Conservation (phyloP, 2,888 invertebrate genomes). For the Unio delphinus region DNA sequence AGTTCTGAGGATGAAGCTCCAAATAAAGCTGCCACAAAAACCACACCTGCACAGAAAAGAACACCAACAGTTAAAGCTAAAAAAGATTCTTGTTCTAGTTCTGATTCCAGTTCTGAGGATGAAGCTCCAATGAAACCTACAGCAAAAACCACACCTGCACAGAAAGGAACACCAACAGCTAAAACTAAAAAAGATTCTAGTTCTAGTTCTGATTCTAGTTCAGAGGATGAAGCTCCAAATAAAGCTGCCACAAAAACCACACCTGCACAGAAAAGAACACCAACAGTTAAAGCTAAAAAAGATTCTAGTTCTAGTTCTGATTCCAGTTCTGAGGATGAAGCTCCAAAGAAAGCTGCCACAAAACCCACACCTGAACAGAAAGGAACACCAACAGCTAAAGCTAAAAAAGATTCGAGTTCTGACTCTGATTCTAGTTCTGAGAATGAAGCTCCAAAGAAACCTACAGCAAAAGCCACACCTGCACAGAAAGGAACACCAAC, state of each 20-base stretch:
- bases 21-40: slow-evolving; percentile 1
- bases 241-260: slow-evolving; percentile 12
- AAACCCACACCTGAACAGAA: slow-evolving; percentile 8
- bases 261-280: slow-evolving; percentile 5
- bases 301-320: slow-evolving; percentile 18
- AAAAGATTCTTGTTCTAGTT: too few species aligned
- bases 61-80: slow-evolving; percentile 4
- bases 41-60: slow-evolving; percentile 14
- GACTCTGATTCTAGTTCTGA: slow-evolving; percentile 16
- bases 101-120: slow-evolving; percentile 25
- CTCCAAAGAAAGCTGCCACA: slow-evolving; percentile 6
- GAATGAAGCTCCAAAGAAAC: slow-evolving; percentile 11
- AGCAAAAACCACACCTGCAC: slow-evolving; percentile 8
- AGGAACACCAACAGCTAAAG: slow-evolving; percentile 12
- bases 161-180: neutral
- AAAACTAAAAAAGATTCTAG: slow-evolving; percentile 11
- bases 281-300: too few species aligned
- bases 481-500: slow-evolving; percentile 31
- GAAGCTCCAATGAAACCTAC: slow-evolving; percentile 11
- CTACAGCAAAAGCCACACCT: slow-evolving; percentile 5
- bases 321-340: slow-evolving; percentile 26
- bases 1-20: slow-evolving; percentile 3
- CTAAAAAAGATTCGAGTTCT: slow-evolving; percentile 17
- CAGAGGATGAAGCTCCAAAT: slow-evolving; percentile 4
- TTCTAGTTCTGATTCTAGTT: slow-evolving; percentile 2